Percentiles rank a stretch among this genome's conserved stretches.
phyloP scores from a whole-genome alignment of 1,140 invertebrate species.

The Hormaphis cornu region DNA sequence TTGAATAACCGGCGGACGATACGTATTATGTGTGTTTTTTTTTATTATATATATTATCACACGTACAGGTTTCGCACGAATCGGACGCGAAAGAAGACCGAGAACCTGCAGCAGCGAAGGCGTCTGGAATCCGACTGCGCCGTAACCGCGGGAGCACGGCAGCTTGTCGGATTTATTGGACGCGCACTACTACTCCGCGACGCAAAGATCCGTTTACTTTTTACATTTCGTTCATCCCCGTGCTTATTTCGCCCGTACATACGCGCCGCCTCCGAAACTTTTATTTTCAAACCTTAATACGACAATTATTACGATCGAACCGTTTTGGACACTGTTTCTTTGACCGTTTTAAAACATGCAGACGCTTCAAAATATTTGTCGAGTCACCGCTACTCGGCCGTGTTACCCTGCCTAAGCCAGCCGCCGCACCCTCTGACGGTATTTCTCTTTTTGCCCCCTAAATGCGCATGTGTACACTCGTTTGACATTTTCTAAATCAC shows the following conservation, averaged over 20 bases:
- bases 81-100: background rate
- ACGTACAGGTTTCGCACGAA: background rate
- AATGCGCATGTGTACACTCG: no score
- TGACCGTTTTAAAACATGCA: no score
- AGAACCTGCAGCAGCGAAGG: background rate
- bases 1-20: background rate
- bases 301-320: no score
- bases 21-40: background rate
- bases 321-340: no score
- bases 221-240: background rate
- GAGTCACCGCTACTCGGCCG: no score
- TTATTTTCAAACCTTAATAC: no score
- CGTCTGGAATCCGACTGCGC: slow-evolving; percentile 22
- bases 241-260: background rate
- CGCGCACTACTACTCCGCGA: background rate
- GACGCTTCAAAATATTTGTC: no score
- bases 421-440: no score
- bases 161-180: background rate
- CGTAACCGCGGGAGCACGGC: background rate
- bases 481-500: no score
- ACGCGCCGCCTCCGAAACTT: no score
- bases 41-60: background rate
- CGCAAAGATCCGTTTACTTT: background rate
- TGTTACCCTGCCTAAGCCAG: no score
- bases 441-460: no score